Evolutionary conservation across 2,888 invertebrate species (phyloP).

Genomic region (Sipha maydis): DNA sequence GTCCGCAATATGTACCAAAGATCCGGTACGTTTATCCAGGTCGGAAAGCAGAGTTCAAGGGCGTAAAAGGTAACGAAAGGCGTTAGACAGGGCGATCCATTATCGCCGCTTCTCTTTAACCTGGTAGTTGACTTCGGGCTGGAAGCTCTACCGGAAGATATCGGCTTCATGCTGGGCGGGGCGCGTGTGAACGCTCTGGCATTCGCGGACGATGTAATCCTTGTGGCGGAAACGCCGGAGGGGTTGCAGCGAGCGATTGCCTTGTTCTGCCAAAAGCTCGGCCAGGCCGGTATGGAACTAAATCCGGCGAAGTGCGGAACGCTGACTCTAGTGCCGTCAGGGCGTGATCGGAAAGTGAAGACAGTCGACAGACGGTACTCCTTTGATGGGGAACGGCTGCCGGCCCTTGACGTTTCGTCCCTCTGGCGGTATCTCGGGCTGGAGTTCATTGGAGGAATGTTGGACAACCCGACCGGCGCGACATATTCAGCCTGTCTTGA

Average conservation of each 20-base stretch:
- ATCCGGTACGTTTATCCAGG: not conserved
- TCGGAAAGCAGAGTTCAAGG: not conserved
- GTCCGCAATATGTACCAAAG: not conserved
- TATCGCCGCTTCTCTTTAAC: not conserved
- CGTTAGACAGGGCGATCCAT: constrained; percentile 10
- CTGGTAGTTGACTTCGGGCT: not conserved
- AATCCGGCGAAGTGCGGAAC: not conserved
- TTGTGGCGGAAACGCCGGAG: not conserved
- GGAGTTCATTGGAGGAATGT: not conserved
- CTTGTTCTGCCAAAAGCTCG: not conserved
- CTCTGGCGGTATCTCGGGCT: not conserved
- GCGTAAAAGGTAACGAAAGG: not conserved
- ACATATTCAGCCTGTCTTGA: not conserved
- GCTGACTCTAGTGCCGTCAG: too few species aligned
- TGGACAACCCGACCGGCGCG: not conserved
- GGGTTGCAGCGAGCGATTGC: not conserved
- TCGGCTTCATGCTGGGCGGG: not conserved
- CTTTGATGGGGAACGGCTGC: fast-evolving
- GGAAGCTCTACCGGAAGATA: not conserved
- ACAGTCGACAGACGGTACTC: fast-evolving
- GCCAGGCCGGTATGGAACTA: not conserved
- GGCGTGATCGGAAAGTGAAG: not conserved
- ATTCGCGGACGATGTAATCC: not conserved
- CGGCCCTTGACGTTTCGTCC: not conserved
- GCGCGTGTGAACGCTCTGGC: not conserved